phyloP scores from a whole-genome alignment of 2,888 invertebrate genomes.

The Drosophila atripex region DNA sequence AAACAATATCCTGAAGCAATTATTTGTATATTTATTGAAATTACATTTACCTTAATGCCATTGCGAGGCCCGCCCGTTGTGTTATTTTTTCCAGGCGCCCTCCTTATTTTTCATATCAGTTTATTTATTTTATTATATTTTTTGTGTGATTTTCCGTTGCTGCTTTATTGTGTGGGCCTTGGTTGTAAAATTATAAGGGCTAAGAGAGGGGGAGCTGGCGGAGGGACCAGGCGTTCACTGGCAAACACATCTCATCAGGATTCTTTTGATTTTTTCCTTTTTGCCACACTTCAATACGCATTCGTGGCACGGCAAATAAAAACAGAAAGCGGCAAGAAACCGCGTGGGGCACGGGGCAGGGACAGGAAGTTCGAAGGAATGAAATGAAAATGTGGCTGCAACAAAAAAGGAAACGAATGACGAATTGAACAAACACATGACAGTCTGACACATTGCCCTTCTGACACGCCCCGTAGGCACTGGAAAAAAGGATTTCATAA shows the following conservation, averaged over 20 bases:
- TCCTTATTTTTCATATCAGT: slow-evolving; percentile 37
- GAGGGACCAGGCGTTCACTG: slow-evolving; percentile 38
- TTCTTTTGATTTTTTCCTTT: slow-evolving; percentile 70
- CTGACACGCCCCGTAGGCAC: slow-evolving; percentile 5
- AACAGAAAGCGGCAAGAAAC: slow-evolving; percentile 25
- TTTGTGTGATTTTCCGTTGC: slow-evolving; percentile 26
- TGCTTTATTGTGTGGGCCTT: slow-evolving; percentile 20
- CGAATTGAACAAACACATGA: slow-evolving; percentile 74
- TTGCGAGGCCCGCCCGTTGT: slow-evolving; percentile 14
- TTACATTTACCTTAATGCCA: slow-evolving; percentile 42
- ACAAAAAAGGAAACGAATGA: slow-evolving; percentile 65
- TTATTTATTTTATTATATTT: slow-evolving; percentile 35
- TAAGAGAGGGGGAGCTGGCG: slow-evolving; percentile 14
- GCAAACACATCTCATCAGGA: slow-evolving; percentile 64
- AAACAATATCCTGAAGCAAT: slow-evolving; percentile 41
- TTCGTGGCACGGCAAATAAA: slow-evolving; percentile 46
- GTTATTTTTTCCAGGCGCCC: slow-evolving; percentile 18
- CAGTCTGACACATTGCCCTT: slow-evolving; percentile 61
- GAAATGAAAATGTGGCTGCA: slow-evolving; percentile 54
- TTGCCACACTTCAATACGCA: slow-evolving; percentile 70
- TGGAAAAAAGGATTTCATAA: not conserved
- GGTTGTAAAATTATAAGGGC: slow-evolving; percentile 39
- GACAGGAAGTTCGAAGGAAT: slow-evolving; percentile 21
- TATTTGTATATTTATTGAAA: slow-evolving; percentile 52
- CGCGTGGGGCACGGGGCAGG: slow-evolving; percentile 1